phyloP scores from a whole-genome alignment of 2,113 vertebrate species.

The Thymallus thymallus region DNA sequence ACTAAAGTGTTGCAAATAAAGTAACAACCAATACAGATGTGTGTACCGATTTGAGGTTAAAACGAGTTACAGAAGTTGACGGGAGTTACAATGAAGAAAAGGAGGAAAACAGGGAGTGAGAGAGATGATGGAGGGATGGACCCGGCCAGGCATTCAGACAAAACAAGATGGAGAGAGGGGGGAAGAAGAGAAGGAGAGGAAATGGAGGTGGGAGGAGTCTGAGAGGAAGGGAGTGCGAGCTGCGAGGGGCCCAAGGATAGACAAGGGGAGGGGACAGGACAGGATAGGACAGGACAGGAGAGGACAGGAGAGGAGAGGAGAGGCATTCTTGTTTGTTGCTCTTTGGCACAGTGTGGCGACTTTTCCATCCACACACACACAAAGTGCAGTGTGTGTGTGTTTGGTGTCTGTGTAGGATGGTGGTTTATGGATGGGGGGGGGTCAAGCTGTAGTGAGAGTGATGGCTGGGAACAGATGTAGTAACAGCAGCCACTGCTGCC shows the following conservation, averaged over 20 bases:
- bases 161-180: background rate
- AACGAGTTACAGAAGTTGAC: no score
- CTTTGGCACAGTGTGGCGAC: slow-evolving; percentile 44
- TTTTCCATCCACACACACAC: slow-evolving; percentile 43
- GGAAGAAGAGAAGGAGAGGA: background rate
- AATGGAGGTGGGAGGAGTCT: background rate
- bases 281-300: background rate
- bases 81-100: no score
- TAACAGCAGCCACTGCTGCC: slow-evolving; percentile 52
- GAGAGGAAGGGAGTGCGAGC: background rate
- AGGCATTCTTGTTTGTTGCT: slow-evolving; percentile 44
- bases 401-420: slow-evolving; percentile 23
- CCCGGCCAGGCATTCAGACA: background rate
- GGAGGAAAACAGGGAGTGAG: no score
- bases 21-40: no score
- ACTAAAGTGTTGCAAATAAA: no score
- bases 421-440: background rate
- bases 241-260: background rate
- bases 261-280: background rate
- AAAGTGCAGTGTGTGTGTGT: slow-evolving; percentile 22
- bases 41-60: no score
- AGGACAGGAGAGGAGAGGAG: background rate
- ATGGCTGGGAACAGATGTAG: slow-evolving; percentile 68
- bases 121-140: background rate
- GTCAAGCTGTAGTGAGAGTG: slow-evolving; percentile 41